Evolutionary conservation across 2,113 vertebrate genomes (phyloP).

Genomic region (Hippoglossus stenolepis): DNA sequence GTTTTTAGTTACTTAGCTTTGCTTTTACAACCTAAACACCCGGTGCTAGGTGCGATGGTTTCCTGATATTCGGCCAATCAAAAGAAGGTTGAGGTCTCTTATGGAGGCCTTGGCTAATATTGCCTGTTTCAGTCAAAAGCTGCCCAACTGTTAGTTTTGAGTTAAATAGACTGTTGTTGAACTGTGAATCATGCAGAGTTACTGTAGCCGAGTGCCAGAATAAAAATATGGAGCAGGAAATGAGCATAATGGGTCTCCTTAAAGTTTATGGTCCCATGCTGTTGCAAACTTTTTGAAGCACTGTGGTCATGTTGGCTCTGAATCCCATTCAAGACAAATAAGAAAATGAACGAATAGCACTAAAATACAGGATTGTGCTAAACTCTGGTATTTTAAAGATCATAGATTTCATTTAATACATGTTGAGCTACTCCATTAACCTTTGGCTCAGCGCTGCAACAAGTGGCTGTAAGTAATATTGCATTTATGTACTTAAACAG

Average conservation of each 20-base stretch:
- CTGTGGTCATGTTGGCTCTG: not conserved
- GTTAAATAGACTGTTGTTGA: too few relatives aligned
- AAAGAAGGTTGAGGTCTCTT: too few relatives aligned
- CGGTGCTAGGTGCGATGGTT: too few relatives aligned
- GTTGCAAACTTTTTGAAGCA: not conserved
- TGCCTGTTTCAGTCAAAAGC: not conserved
- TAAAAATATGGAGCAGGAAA: not conserved
- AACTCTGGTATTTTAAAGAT: not conserved
- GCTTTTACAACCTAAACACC: too few relatives aligned
- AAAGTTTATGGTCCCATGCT: too few relatives aligned
- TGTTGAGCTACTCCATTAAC: not conserved
- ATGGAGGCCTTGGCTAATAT: too few relatives aligned
- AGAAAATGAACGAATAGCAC: not conserved
- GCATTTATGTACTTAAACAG: not conserved
- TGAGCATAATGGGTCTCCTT: not conserved
- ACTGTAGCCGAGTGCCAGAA: not conserved
- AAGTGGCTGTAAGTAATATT: slow-evolving; percentile 12
- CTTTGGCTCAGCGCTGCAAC: slow-evolving; percentile 27
- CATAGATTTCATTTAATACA: not conserved
- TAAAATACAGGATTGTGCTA: not conserved
- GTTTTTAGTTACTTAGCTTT: too few relatives aligned
- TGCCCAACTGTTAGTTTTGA: not conserved
- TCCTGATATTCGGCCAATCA: too few relatives aligned
- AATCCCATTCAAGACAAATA: not conserved
- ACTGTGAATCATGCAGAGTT: not conserved